Evolutionary conservation across 2,888 invertebrate species (phyloP).

Genomic region (Oxystoma pomonae): DNA sequence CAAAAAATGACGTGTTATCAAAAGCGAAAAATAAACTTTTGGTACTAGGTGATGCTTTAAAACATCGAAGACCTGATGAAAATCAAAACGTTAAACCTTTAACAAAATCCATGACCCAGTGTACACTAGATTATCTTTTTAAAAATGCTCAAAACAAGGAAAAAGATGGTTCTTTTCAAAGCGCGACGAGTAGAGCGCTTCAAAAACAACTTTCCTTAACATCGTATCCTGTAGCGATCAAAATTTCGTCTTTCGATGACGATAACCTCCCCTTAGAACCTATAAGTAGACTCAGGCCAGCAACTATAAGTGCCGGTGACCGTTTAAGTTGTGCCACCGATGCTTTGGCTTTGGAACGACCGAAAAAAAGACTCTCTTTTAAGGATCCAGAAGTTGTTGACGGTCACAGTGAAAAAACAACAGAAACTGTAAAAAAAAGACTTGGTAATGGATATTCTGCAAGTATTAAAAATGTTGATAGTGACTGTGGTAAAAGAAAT

Average conservation of each 20-base stretch:
- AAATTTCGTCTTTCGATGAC: constrained; percentile 32
- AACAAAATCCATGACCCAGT: constrained; percentile 43
- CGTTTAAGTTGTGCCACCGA: constrained; percentile 36
- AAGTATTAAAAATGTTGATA: background rate
- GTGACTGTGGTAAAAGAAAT: background rate
- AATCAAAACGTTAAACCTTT: constrained; percentile 38
- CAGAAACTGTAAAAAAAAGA: constrained; percentile 3
- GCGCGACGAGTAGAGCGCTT: constrained; percentile 21
- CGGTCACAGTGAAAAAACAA: constrained; percentile 2
- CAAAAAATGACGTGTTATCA: constrained; percentile 45
- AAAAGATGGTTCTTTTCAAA: constrained; percentile 35
- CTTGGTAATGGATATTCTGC: background rate
- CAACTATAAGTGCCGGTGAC: constrained; percentile 39
- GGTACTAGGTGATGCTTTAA: constrained; percentile 46
- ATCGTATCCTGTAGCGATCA: constrained; percentile 42
- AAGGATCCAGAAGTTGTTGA: constrained; percentile 70
- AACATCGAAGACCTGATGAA: constrained; percentile 42
- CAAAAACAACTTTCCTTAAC: constrained; percentile 45
- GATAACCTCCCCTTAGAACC: constrained; percentile 26
- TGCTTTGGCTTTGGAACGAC: constrained; percentile 55
- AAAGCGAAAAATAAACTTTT: constrained; percentile 42
- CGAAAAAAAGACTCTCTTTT: constrained; percentile 82
- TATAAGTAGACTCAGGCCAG: constrained; percentile 38
- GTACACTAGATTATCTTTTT: constrained; percentile 49
- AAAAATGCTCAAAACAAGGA: constrained; percentile 48